phyloP scores from a whole-genome alignment of 1,140 invertebrate genomes.

The Brachionus rubens region DNA sequence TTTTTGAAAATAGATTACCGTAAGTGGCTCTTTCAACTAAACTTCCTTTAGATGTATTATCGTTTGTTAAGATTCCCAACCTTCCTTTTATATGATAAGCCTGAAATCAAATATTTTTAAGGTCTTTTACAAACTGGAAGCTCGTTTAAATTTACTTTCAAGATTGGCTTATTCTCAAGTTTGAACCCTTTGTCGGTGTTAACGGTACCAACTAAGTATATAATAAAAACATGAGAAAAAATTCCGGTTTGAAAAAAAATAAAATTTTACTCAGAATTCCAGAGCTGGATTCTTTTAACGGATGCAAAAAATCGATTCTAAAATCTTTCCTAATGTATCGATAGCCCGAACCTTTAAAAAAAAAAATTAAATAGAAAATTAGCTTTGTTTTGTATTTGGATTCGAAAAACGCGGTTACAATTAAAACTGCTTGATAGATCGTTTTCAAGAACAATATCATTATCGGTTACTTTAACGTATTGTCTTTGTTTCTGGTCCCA shows the following conservation, averaged over 20 bases:
- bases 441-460: background rate
- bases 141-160: background rate
- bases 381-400: background rate
- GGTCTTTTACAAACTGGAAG: background rate
- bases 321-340: conserved; percentile 41
- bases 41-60: background rate
- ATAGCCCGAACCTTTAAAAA: conserved; percentile 9
- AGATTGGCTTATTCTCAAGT: conserved; percentile 9
- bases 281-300: background rate
- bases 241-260: background rate
- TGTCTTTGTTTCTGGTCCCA: background rate
- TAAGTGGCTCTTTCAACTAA: conserved; percentile 29
- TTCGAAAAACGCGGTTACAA: background rate
- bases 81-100: conserved; percentile 26
- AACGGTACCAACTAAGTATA: background rate
- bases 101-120: background rate
- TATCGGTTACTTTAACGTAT: background rate
- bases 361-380: background rate
- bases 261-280: conserved; percentile 12
- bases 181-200: background rate
- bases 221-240: background rate
- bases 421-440: conserved; percentile 4
- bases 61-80: conserved; percentile 15
- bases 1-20: background rate
- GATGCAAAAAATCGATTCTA: conserved; percentile 32